Evolutionary conservation across 2,797 vertebrate species (phyloP), one percentile per base, ranked within the genome.

Genomic region (Sebastolobus alascanus): DNA sequence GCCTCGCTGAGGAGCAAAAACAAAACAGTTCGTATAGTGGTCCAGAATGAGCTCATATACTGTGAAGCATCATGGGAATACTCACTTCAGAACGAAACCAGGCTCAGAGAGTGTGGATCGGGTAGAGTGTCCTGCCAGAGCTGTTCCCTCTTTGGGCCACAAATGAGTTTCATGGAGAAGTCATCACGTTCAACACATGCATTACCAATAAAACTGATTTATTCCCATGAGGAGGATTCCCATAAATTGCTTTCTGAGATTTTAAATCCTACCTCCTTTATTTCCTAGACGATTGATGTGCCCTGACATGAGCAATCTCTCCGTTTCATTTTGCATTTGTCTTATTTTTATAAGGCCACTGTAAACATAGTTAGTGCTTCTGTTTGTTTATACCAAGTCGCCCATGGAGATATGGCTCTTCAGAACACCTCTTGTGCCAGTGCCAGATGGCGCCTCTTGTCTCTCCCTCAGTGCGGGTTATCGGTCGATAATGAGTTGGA

Each of bases 301-400:
- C 77, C 82, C 73, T 73, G 60, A 83, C 63, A 75, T 40, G 20
- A 71, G 54, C 55, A 85, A 78, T 85, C 73, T 78, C 55, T 83
- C 25, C 81, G 87, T 75, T 81, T 79, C 50, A 71, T 63, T 74
- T 86, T 55, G 54, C 13, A 56, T 87, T 84, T 68, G 80, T 88
- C 82, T 81, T 46, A 63, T 85, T 78, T 91, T 76, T 37, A 38
- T 56, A 58, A 84, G 55, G 55, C 61, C 73, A 79, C 79, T 80
- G 75, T 89, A 87, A 93, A 87, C 84, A 85, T 82, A 79, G 77
- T 68, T 67, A 50, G 65, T 76, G 65, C 22, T 60, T 87, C 31
- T 88, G 78, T 84, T 79, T 90, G 70, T 86, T 88, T 87, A 63
- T 63, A 61, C 52, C 66, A 80, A 80, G 79, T 82, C 1, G 6